Conservation (phyloP, 2,113 vertebrate species). For the cattle (Bos taurus) region DNA sequence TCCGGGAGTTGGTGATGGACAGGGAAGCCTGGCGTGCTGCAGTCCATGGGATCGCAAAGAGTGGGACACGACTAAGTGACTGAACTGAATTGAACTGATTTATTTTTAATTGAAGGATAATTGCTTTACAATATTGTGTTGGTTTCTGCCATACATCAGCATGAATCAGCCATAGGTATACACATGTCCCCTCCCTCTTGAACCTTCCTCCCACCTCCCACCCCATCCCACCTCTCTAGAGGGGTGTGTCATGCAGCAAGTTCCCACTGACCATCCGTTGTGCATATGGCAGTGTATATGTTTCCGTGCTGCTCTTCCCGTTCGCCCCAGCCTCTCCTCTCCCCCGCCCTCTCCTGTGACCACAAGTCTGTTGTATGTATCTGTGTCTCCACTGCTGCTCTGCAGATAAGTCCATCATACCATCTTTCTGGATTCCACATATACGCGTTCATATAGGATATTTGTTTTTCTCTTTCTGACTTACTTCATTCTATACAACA, state of each 20-base stretch:
- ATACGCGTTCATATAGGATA: rapidly evolving
- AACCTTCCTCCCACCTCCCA: neutral
- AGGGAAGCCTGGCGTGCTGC: neutral
- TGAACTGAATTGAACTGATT: neutral
- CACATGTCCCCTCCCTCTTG: neutral
- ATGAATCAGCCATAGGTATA: neutral
- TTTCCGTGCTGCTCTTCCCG: neutral
- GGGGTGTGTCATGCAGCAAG: neutral
- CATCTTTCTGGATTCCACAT: neutral
- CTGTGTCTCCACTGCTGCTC: neutral
- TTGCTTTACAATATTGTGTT: neutral
- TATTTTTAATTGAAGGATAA: neutral
- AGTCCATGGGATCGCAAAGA: neutral
- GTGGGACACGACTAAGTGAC: neutral
- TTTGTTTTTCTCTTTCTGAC: neutral
- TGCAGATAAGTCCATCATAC: neutral
- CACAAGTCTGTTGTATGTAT: neutral
- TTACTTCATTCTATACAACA: neutral
- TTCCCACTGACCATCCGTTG: neutral
- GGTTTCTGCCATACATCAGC: neutral
- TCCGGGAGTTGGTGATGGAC: neutral
- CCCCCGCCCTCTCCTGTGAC: neutral
- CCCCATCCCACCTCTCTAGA: neutral
- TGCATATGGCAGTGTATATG: rapidly evolving
- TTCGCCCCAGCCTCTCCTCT: neutral